Evolutionary conservation across 2,797 vertebrate genomes (phyloP), one percentile per base, ranked within the genome.

Genomic region (Dipus sagitta): DNA sequence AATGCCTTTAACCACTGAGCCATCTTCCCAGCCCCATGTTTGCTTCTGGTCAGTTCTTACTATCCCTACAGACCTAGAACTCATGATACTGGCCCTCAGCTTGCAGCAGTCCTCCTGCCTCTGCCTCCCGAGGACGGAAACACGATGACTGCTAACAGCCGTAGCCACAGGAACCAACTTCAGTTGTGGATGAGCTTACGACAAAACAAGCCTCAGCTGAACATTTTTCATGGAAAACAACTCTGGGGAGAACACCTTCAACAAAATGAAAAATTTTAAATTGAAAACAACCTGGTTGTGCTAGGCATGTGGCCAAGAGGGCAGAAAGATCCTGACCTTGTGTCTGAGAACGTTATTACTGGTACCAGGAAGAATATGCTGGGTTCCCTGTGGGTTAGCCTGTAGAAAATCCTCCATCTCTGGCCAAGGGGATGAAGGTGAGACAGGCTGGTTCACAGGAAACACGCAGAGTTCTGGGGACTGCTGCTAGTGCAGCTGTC

Each of bases 231-330:
- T n/a, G 20, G 24, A 38, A 93, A 93, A 84, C 65, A 74, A 58
- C 52, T 62, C 60, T 78, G 20, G 23, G 58, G n/a, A 76, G 26
- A 80, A 78, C 32, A 26, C 26, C 30, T 60, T 81, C 30, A 70
- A 78, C 72, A 86, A 92, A 84, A 81, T 38, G 32, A 71, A 94
- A 91, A 81, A 3, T 13, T 75, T 88, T 11, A 42, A 67, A 58
- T 2, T 93, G 68, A 38, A 74, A 82, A 70, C 2, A 2, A 67
- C 47, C 26, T 60, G 62, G 20, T 38, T 62, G 26, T 68, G 14
- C 26, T 32, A 54, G 23, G 38, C 1, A 54, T 62, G 23, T 5
- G 34, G 24, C 65, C 15, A 3, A 58, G 52, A 18, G 54, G 67
- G 26, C 67, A 67, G 78, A 72, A 76, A 83, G 54, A 14, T 30